Evolutionary conservation across 1,140 invertebrate genomes (phyloP), one percentile per base, ranked within the genome.

Genomic region (Pararge aegeria): DNA sequence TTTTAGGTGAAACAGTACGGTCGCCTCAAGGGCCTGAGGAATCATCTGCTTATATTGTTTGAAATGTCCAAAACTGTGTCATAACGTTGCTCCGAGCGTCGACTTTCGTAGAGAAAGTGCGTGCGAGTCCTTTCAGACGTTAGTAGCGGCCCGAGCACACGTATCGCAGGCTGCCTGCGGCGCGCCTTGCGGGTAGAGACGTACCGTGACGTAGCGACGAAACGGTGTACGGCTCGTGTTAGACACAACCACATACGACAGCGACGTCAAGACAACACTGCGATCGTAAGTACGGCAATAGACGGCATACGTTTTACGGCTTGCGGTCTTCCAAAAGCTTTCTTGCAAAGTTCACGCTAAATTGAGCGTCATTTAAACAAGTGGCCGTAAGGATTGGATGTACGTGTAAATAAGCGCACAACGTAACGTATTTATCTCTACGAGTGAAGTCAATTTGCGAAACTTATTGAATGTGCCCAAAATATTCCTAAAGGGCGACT

Each of bases 221-320:
- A 75, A 81, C 53, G 80, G 74, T 56, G 82, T 76, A 5, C 80
- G 71, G 46, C 85, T 84, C 37, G 51, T 59, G 55, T 66, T 72
- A 68, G 60, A 56, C 56, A 57, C n/a, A n/a, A n/a, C n/a, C n/a
- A n/a, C n/a, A 56, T 60, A 50, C 68, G 10, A 68, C 64, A 64
- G 63, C 66, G 57, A 55, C 54, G 58, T n/a, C n/a, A 55, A 38
- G 29, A 49, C 68, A 51, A 37, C n/a, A 21, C 58, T 54, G 40
- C 61, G 66, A 74, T 68, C 73, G 73, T 75, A 75, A 75, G 73
- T 75, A 75, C 73, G 73, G 73, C 58, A 59, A 18, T 55, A 66
- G 52, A 59, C 67, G 67, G 59, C 15, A 57, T 46, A 57, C 54
- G 54, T 15, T 57, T 52, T 34, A 38, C 55, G 60, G 60, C 60